These are phyloP conservation scores for Phyto melanocephala DNA, from an alignment of 2,888 invertebrate genomes.

Conservation along the genomic window DNA sequence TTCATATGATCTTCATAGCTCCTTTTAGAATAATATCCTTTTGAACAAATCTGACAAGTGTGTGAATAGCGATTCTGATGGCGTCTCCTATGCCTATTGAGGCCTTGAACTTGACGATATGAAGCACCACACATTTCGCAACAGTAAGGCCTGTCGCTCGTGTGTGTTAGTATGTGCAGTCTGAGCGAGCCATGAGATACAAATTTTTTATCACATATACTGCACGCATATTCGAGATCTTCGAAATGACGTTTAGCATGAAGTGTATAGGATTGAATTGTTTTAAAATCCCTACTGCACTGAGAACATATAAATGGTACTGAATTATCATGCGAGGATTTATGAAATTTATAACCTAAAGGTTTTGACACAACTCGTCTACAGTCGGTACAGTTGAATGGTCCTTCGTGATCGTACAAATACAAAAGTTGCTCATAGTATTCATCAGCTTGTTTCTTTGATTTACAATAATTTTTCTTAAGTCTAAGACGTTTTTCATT, in stretches of 20 bases:
- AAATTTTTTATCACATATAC: slow-evolving; percentile 50
- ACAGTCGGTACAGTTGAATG: slow-evolving; percentile 52
- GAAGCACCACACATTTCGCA: slow-evolving; percentile 56
- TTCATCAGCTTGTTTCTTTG: background rate
- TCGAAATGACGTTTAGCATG: slow-evolving; percentile 56
- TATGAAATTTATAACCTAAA: slow-evolving; percentile 43
- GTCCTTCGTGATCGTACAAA: slow-evolving; percentile 53
- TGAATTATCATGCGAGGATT: slow-evolving; percentile 30
- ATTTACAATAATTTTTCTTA: slow-evolving; percentile 1
- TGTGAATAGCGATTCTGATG: slow-evolving; percentile 46
- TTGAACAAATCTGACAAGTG: slow-evolving; percentile 52
- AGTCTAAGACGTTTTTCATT: slow-evolving; percentile 44
- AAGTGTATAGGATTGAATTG: slow-evolving; percentile 36
- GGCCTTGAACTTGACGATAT: slow-evolving; percentile 32
- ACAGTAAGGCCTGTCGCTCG: slow-evolving; percentile 45
- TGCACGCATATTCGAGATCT: slow-evolving; percentile 45
- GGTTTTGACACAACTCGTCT: slow-evolving; percentile 21
- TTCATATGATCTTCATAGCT: slow-evolving; percentile 55
- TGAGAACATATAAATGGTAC: slow-evolving; percentile 47
- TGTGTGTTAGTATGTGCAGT: slow-evolving; percentile 51
- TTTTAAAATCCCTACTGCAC: slow-evolving; percentile 40
- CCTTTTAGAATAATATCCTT: slow-evolving; percentile 46
- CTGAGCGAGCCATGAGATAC: slow-evolving; percentile 29
- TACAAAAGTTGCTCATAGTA: slow-evolving; percentile 41
- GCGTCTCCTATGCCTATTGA: slow-evolving; percentile 36